Evolutionary conservation across 2,888 invertebrate species (phyloP), one percentile per base, ranked within the genome.

Genomic region (Cantharis flavilabris): DNA sequence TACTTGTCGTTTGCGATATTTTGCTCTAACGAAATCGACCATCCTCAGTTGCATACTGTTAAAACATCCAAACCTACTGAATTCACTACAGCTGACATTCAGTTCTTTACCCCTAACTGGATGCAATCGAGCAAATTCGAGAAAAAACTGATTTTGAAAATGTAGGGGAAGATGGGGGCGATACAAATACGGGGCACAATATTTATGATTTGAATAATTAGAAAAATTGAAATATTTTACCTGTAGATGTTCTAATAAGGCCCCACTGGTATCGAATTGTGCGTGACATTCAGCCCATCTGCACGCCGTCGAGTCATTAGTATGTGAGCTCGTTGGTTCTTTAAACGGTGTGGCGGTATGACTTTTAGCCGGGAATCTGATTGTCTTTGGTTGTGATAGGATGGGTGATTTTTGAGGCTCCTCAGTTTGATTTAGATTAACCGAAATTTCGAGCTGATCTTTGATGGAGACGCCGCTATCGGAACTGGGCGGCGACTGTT

Each of bases 181-280:
- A 23, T 23, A 5, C 5, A 23, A 23, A 23, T 1, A 23, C 5
- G 23, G 23, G 23, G 23, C 23, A 23, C 7, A 23, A 23, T 23
- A 23, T 23, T 23, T 0, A 5, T 5, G 23, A 23, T 23, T n/a
- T 49, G 2, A 20, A 3, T 20, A 20, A 3, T 20, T 20, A 20
- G 20, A 20, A 20, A 20, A 20, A 20, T 20, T 20, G 20, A 20
- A 20, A 1, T 5, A n/a, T 49, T 5, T 85, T 84, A 95, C 95
- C 93, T 96, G 96, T 89, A 97, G 91, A 89, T 97, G 97, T 88
- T 96, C 96, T 84, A 96, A 90, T 82, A 97, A 92, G 87, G 94
- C 95, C 75, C 94, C 92, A 88, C 93, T 94, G 85, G 94, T 93
- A 81, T 95, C 95, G 84, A 95, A 94, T 86, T 93, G 93, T 83